These are phyloP conservation scores for Drosophila lacicola DNA, from an alignment of 2,888 invertebrate species.

Conservation along the genomic window DNA sequence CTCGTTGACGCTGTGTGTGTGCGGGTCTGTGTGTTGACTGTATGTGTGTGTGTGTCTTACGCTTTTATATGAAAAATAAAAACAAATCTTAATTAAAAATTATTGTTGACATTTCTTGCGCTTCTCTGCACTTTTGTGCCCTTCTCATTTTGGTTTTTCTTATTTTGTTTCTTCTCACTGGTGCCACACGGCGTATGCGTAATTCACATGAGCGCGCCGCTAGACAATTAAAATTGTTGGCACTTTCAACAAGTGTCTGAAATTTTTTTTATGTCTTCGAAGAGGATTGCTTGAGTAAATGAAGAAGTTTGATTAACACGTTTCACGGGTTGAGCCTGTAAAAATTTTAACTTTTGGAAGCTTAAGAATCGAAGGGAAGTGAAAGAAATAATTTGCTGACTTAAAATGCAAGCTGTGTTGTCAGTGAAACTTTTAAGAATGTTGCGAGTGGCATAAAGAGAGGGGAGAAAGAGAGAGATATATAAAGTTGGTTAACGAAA, in stretches of 20 bases:
- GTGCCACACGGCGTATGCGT: slow-evolving; percentile 37
- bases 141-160: slow-evolving; percentile 17
- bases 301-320: slow-evolving; percentile 7
- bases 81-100: slow-evolving; percentile 81
- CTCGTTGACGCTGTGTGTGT: slow-evolving; percentile 25
- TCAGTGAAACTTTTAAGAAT: too few relatives aligned
- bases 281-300: slow-evolving; percentile 1
- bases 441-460: too few relatives aligned
- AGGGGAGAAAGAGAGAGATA: too few relatives aligned
- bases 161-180: slow-evolving; percentile 4
- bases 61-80: slow-evolving; percentile 69
- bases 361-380: too few relatives aligned
- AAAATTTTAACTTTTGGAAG: not conserved
- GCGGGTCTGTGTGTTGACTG: slow-evolving; percentile 7
- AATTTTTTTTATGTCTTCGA: not conserved
- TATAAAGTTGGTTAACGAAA: too few relatives aligned
- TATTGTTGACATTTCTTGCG: slow-evolving; percentile 74
- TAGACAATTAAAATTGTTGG: slow-evolving; percentile 49
- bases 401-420: too few relatives aligned
- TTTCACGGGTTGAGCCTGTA: not conserved
- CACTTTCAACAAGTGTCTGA: slow-evolving; percentile 58
- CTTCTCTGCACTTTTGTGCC: slow-evolving; percentile 33
- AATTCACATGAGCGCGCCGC: slow-evolving; percentile 40
- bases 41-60: slow-evolving; percentile 25
- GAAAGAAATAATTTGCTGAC: too few relatives aligned